These are phyloP conservation scores for Sceloporus tristichus DNA, from an alignment of 2,113 vertebrate genomes.

Conservation along the genomic window DNA sequence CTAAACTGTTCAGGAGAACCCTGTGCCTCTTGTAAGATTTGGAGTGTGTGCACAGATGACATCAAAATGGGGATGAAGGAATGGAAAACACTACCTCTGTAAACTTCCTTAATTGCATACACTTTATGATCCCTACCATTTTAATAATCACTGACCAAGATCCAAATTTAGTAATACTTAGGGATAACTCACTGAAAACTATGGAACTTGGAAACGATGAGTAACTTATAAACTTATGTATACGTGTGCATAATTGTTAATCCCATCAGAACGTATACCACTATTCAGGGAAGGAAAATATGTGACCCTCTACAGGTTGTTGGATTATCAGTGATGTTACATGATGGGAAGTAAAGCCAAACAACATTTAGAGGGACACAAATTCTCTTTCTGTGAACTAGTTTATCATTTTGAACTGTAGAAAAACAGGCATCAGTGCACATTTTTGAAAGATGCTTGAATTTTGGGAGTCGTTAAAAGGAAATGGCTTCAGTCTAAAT, in stretches of 20 bases:
- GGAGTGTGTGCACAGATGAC: not conserved
- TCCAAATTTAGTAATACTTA: not conserved
- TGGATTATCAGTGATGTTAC: too few relatives aligned
- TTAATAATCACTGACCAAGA: not conserved
- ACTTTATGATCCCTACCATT: not conserved
- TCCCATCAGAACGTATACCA: not conserved
- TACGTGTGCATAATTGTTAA: not conserved
- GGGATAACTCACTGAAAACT: not conserved
- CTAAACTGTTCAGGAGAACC: too few relatives aligned
- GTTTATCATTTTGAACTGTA: not conserved
- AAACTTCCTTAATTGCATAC: not conserved
- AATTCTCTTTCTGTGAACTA: too few relatives aligned
- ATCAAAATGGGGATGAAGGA: not conserved
- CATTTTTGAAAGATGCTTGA: not conserved
- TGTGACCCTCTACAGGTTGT: too few relatives aligned
- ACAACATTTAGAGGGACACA: too few relatives aligned
- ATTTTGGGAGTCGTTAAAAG: not conserved
- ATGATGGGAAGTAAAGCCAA: too few relatives aligned
- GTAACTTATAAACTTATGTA: not conserved
- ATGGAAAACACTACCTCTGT: not conserved
- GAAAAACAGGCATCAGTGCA: not conserved
- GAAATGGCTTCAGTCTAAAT: not conserved
- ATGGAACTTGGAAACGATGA: not conserved
- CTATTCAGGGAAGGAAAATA: not conserved
- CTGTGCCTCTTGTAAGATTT: too few relatives aligned